Evolutionary conservation across 92 coral and sea anemone species (phyloP).

Genomic region (Galaxea fascicularis): DNA sequence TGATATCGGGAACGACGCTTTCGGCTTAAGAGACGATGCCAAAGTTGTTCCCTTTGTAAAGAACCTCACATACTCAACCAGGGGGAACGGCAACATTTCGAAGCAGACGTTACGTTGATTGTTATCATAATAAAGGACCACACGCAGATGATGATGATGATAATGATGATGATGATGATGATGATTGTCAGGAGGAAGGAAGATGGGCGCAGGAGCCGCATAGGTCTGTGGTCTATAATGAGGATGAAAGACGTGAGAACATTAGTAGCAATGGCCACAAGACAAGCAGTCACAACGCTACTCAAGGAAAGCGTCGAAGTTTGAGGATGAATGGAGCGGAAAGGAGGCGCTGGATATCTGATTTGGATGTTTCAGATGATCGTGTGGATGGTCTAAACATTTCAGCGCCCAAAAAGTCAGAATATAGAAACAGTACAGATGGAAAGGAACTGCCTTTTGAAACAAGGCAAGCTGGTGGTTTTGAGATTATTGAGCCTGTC

Average conservation of each 20-base stretch:
- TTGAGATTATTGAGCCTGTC: not conserved
- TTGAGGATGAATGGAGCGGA: not conserved
- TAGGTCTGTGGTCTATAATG: constrained; percentile 6
- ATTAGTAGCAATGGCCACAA: not conserved
- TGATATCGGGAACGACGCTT: constrained; percentile 12
- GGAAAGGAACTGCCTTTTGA: not conserved
- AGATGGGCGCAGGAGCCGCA: constrained; percentile 14
- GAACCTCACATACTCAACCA: not conserved
- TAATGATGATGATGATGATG: constrained; percentile 53
- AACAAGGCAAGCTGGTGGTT: not conserved
- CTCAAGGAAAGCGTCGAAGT: constrained; percentile 36
- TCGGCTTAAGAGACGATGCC: not conserved
- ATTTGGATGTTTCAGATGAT: not conserved
- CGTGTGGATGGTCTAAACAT: not conserved
- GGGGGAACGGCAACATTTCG: not conserved
- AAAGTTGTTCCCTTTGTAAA: not conserved
- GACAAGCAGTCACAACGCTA: not conserved
- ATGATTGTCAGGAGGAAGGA: constrained; percentile 33
- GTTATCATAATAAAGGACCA: constrained; percentile 46
- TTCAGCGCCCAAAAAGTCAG: not conserved
- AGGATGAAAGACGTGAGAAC: not conserved
- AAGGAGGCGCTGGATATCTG: not conserved
- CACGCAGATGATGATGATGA: constrained; percentile 21
- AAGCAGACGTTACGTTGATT: not conserved
- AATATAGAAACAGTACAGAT: not conserved